Base-by-base conservation (phyloP, 1,140 invertebrate genomes). In the Calycopis cecrops region DNA sequence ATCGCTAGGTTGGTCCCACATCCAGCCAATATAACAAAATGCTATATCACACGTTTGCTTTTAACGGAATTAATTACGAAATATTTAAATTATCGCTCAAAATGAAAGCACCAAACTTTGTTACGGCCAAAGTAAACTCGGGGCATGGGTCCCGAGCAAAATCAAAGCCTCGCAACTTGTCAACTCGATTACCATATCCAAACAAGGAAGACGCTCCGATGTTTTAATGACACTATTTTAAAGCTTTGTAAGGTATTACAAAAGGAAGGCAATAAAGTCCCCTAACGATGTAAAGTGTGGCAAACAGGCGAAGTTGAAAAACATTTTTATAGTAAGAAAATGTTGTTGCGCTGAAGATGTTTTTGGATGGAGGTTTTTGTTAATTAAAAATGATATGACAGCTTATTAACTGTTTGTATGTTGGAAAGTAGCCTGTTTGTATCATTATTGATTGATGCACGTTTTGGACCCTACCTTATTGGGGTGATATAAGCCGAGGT, bases 111-210 rank as follows among this genome's bases (percentile, higher is more conserved):
- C n/a, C 40, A 73, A 71, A 76, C 69, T 63, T 62, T 55, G 48
- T 40, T 42, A 63, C 63, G 64, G 62, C 57, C 59, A 78, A 74
- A 80, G 77, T 77, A 79, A 85, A 79, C 69, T 35, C 44, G 52
- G 60, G 71, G 72, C 69, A 70, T 64, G 71, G 54, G 55, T 56
- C 55, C 62, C 59, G 49, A 52, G 55, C 63, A 68, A 62, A 82
- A 82, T 85, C 78, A 85, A 85, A 83, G 81, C 70, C 62, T 69
- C 61, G 62, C 67, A 78, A 79, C 73, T 81, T 79, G 74, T 76
- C 78, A 73, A 76, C 76, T 80, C 69, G 63, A 85, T 85, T 85
- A 73, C 67, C 81, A 85, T 85, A 85, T 76, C 76, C 81, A 81
- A 85, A 83, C 81, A 65, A 72, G 63, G 69, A 77, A 79, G 71